Evolutionary conservation across 2,797 vertebrate species (phyloP), one percentile per base, ranked within the genome.

Genomic region (Lophius americanus): DNA sequence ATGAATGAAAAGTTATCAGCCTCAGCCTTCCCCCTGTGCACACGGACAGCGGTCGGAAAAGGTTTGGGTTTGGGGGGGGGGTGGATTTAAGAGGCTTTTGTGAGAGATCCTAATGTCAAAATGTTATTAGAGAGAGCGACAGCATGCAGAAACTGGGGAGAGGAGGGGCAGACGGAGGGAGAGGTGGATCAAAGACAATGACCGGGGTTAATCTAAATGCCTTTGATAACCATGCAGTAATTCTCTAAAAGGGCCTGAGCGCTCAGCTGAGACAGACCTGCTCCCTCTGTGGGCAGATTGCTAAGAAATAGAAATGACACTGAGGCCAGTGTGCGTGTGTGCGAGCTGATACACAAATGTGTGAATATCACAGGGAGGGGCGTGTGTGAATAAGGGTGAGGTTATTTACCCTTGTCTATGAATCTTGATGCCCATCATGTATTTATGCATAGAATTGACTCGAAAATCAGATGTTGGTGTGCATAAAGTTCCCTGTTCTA

Each of bases 1-100:
- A 98, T 98, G 96, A 99, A 98, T 97, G 97, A 99, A 98, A 97
- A 95, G 95, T 98, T 97, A 98, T 98, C 95, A 98, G 96, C 93
- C 94, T 89, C 89, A 91, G 92, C 94, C 93, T 85, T 89, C 83
- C 78, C 69, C 53, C 79, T 60, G 63, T 78, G 65, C 84, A 82
- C 83, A 78, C 63, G 74, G 82, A 84, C 85, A 76, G 73, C 70
- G 81, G 83, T 71, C 78, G 79, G 81, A 86, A 75, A 83, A 76
- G 84, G 87, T 75, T 85, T 49, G 71, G 70, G 61, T 23, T 6
- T 58, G 65, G 56, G n/a, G 37, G 42, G 74, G 9, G 91, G 82
- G 90, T 84, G 85, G 93, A 91, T 93, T 95, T 95, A 94, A 95
- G 94, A 95, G 93, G 95, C 91, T 92, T 95, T 96, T 95, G 95